Conservation (phyloP, 2,797 vertebrate genomes). For the Falco naumanni region DNA sequence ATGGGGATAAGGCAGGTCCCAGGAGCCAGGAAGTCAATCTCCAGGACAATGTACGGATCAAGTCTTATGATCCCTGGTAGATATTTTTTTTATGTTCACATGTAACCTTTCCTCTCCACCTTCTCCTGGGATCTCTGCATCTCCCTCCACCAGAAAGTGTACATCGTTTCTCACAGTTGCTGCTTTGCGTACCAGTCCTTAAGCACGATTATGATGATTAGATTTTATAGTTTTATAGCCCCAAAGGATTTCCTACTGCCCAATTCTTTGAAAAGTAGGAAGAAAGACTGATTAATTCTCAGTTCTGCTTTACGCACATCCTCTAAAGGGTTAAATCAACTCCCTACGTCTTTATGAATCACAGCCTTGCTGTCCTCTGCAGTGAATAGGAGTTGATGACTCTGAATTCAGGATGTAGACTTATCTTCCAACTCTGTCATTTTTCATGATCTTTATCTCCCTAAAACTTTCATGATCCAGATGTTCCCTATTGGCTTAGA, state of each 20-base stretch:
- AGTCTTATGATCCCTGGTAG: background rate
- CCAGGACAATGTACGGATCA: background rate
- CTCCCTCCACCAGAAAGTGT: background rate
- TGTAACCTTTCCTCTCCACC: background rate
- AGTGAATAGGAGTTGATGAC: background rate
- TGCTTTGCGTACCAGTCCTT: background rate
- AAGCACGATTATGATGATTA: background rate
- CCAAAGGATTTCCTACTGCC: background rate
- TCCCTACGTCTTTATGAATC: background rate
- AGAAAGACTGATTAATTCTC: background rate
- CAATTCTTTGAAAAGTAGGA: background rate
- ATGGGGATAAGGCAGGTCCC: background rate
- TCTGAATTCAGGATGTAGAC: background rate
- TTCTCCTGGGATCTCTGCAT: background rate
- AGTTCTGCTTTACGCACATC: background rate
- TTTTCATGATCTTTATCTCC: slow-evolving; percentile 32
- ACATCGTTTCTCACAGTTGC: background rate
- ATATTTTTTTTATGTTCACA: background rate
- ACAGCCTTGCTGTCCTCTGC: background rate
- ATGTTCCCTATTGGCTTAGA: background rate
- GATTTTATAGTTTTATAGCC: background rate
- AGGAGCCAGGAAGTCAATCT: background rate
- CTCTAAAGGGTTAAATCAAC: background rate
- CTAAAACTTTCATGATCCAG: slow-evolving; percentile 56
- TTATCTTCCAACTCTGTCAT: slow-evolving; percentile 16